These are phyloP conservation scores for Syrphus vitripennis DNA, from an alignment of 2,888 invertebrate species.

Conservation along the genomic window DNA sequence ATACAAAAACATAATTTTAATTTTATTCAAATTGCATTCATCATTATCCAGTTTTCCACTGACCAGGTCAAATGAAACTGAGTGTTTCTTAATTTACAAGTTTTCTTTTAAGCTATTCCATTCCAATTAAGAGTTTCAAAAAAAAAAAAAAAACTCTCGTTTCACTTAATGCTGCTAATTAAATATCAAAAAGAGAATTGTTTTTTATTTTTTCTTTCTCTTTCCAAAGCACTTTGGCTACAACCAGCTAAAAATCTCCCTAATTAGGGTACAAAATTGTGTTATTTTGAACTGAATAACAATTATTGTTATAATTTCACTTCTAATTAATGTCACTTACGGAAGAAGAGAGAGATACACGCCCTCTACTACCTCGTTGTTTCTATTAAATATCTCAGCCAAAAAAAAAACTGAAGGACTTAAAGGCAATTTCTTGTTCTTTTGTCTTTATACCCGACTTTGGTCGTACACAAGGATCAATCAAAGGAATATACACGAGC, in stretches of 20 bases:
- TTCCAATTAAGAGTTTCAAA: not conserved
- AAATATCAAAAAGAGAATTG: constrained; percentile 23
- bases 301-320: constrained; percentile 32
- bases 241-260: constrained; percentile 30
- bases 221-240: not conserved
- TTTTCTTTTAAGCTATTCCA: not conserved
- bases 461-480: not conserved
- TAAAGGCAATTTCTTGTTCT: not conserved
- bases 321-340: constrained; percentile 36
- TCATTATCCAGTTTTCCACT: not conserved
- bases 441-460: not conserved
- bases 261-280: constrained; percentile 56
- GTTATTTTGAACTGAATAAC: constrained; percentile 15
- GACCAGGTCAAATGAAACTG: not conserved
- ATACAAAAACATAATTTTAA: not conserved
- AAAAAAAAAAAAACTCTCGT: not conserved
- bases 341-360: not conserved
- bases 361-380: not conserved
- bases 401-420: not conserved
- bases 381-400: not conserved
- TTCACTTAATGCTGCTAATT: constrained; percentile 20
- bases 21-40: not conserved
- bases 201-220: not conserved
- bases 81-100: not conserved
- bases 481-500: not conserved